phyloP scores from a whole-genome alignment of 1,140 invertebrate genomes.

The Bactericera cockerelli region DNA sequence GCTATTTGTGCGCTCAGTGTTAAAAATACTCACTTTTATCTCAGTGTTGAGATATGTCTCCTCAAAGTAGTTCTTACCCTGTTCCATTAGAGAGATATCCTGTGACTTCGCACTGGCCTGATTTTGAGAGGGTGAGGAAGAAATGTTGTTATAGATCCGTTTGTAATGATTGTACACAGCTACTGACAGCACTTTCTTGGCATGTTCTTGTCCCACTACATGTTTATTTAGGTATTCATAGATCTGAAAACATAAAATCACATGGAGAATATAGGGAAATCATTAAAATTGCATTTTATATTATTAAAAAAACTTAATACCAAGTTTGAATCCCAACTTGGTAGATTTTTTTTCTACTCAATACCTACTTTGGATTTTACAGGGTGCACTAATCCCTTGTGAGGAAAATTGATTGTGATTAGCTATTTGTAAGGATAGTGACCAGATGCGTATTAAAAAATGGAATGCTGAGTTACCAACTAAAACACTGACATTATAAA shows the following conservation, averaged over 20 bases:
- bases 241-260: conserved; percentile 42
- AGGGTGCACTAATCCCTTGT: too few species aligned
- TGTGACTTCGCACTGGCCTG: conserved; percentile 26
- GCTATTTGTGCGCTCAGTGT: too few species aligned
- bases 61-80: conserved; percentile 32
- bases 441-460: too few species aligned
- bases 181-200: conserved; percentile 96
- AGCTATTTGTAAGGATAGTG: too few species aligned
- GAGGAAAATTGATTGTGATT: too few species aligned
- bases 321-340: neutral
- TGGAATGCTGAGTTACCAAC: too few species aligned
- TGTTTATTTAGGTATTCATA: conserved; percentile 89
- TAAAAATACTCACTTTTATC: too few species aligned
- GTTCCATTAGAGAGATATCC: conserved; percentile 38
- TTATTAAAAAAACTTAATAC: neutral
- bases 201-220: conserved; percentile 94
- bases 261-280: neutral
- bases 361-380: neutral
- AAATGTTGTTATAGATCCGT: conserved; percentile 87
- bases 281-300: neutral
- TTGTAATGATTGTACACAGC: conserved; percentile 99
- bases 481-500: too few species aligned
- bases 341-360: neutral
- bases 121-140: conserved; percentile 32
- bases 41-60: too few species aligned